phyloP scores from a whole-genome alignment of 2,797 vertebrate species.

The Periparus ater region DNA sequence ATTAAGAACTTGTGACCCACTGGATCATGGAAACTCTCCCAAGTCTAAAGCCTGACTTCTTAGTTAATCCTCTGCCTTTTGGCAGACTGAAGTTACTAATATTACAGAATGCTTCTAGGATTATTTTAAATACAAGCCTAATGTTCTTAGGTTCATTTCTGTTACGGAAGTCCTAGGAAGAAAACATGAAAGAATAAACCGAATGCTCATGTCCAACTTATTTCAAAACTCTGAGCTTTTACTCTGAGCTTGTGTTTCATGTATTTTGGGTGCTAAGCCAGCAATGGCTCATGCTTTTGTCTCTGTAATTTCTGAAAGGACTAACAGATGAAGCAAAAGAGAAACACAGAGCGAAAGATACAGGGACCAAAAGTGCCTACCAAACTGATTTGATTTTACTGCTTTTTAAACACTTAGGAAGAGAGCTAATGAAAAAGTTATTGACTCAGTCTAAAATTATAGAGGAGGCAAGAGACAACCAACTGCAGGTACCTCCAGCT shows the following conservation, averaged over 20 bases:
- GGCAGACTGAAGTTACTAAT: constrained; percentile 6
- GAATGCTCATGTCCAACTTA: not conserved
- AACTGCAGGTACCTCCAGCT: constrained; percentile 67
- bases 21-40: constrained; percentile 72
- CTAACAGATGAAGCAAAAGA: not conserved
- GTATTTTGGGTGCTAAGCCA: not conserved
- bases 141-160: not conserved
- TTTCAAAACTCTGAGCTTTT: not conserved
- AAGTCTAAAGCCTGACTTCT: constrained; percentile 17
- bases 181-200: constrained; percentile 15
- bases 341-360: not conserved
- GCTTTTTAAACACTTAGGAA: constrained; percentile 52
- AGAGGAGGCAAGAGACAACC: constrained; percentile 72
- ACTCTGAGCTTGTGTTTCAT: not conserved
- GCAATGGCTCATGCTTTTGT: not conserved
- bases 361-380: constrained; percentile 21
- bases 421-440: constrained; percentile 50
- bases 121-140: not conserved
- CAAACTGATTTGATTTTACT: not conserved
- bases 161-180: constrained; percentile 22
- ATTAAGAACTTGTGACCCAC: constrained; percentile 66
- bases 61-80: constrained; percentile 6
- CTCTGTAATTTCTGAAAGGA: not conserved
- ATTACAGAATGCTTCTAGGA: not conserved
- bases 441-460: constrained; percentile 38